Evolutionary conservation across 23 tunicate genomes (phyloP).

Genomic region (Styela plicata): DNA sequence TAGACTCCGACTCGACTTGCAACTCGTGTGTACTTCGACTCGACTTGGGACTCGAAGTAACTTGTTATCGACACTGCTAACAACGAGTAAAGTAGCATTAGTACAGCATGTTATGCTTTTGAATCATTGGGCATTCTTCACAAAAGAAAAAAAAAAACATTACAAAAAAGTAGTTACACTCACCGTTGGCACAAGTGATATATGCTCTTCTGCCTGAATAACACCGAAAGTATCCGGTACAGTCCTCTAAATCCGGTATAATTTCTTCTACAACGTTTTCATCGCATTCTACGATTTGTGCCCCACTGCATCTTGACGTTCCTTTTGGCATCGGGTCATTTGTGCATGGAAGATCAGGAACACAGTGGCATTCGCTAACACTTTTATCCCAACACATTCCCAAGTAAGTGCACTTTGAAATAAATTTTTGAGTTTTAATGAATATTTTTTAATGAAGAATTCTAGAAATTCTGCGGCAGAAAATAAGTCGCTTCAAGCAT

Average conservation of each 20-base stretch:
- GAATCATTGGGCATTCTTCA: no score
- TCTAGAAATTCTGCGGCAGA: neutral
- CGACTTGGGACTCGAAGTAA: no score
- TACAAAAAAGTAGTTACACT: no score
- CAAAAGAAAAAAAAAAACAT: no score
- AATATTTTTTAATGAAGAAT: neutral
- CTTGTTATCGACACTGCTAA: no score
- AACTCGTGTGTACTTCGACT: no score
- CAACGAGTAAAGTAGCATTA: no score
- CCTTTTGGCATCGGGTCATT: slow-evolving; percentile 20
- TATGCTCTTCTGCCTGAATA: neutral
- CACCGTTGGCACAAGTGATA: slow-evolving; percentile 22
- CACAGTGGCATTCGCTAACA: slow-evolving; percentile 43
- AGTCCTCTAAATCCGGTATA: slow-evolving; percentile 23
- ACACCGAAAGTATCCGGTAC: neutral
- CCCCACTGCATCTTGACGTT: neutral
- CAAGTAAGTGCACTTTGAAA: slow-evolving; percentile 31
- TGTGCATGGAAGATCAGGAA: slow-evolving; percentile 31
- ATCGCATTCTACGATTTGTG: neutral
- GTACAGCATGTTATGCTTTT: no score
- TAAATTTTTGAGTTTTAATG: no score
- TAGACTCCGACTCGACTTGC: no score
- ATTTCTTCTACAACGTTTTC: neutral
- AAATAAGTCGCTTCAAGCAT: neutral
- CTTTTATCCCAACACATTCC: slow-evolving; percentile 64